A percentile compares a stretch with the other conserved stretches of the same genome.
phyloP scores from a whole-genome alignment of 35 echinoderm and acorn worm species.

The Apostichopus parvimensis region DNA sequence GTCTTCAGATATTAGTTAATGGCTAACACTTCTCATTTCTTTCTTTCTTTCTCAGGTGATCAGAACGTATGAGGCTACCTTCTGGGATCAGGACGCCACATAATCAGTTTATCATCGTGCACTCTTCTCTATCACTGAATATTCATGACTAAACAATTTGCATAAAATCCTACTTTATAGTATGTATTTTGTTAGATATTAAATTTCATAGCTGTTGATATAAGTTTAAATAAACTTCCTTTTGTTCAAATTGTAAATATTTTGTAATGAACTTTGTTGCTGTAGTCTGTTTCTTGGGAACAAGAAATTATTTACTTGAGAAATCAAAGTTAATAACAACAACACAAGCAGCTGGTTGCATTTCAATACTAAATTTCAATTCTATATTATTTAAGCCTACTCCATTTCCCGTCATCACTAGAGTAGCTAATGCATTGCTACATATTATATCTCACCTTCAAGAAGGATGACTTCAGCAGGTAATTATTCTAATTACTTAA shows the following conservation, averaged over 20 bases:
- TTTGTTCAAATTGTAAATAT: not conserved
- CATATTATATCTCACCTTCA: too few relatives aligned
- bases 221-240: not conserved
- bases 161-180: not conserved
- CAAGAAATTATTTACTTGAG: too few relatives aligned
- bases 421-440: too few relatives aligned
- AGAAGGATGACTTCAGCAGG: too few relatives aligned
- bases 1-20: too few relatives aligned
- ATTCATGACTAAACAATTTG: not conserved
- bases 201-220: not conserved
- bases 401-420: too few relatives aligned
- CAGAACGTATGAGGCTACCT: not conserved
- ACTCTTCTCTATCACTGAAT: not conserved
- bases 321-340: too few relatives aligned
- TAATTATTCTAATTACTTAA: too few relatives aligned
- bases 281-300: not conserved
- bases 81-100: conserved; percentile 11
- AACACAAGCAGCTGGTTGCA: too few relatives aligned
- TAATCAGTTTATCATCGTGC: not conserved
- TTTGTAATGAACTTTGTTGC: not conserved
- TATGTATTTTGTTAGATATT: not conserved
- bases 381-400: too few relatives aligned
- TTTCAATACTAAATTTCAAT: too few relatives aligned
- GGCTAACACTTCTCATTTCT: not conserved
- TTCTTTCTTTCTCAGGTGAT: conserved; percentile 1